Conservation (phyloP, 2,797 vertebrate species). For the Sparus aurata region DNA sequence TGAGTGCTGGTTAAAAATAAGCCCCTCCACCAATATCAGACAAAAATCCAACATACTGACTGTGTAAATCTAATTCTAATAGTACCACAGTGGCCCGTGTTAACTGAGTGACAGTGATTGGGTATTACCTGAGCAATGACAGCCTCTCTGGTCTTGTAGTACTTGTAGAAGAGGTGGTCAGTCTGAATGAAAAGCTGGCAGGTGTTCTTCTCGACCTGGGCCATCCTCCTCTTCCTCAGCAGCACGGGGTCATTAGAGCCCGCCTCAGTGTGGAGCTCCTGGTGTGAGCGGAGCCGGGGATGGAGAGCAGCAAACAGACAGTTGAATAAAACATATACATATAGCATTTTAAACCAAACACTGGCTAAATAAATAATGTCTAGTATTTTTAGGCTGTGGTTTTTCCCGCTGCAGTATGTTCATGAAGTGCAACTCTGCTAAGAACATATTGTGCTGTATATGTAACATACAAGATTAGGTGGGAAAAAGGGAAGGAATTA, state of each 20-base stretch:
- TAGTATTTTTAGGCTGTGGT: slow-evolving; percentile 53
- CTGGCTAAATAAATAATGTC: slow-evolving; percentile 68
- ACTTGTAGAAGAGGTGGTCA: slow-evolving; percentile 96
- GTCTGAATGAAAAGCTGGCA: slow-evolving; percentile 99
- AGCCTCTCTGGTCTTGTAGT: slow-evolving; percentile 96
- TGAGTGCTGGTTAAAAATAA: slow-evolving; percentile 20
- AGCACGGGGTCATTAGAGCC: slow-evolving; percentile 80
- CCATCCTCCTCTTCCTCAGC: slow-evolving; percentile 92
- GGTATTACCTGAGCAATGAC: slow-evolving; percentile 94
- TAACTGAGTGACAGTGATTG: not conserved
- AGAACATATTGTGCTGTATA: slow-evolving; percentile 7
- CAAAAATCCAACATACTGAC: not conserved
- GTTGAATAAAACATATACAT: slow-evolving; percentile 72
- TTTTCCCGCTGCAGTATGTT: slow-evolving; percentile 34
- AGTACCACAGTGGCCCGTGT: slow-evolving; percentile 1
- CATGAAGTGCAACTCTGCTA: slow-evolving; percentile 18
- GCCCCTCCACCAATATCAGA: slow-evolving; percentile 8
- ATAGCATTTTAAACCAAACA: slow-evolving; percentile 51
- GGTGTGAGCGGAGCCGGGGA: slow-evolving; percentile 21
- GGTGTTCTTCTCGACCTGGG: slow-evolving; percentile 95
- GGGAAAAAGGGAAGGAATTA: not conserved
- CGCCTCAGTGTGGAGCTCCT: slow-evolving; percentile 68
- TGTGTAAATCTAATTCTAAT: slow-evolving; percentile 16
- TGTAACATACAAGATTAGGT: not conserved
- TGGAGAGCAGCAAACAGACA: not conserved